These are phyloP conservation scores for Cheilosia impressa DNA, from an alignment of 2,888 invertebrate species.

Conservation along the genomic window DNA sequence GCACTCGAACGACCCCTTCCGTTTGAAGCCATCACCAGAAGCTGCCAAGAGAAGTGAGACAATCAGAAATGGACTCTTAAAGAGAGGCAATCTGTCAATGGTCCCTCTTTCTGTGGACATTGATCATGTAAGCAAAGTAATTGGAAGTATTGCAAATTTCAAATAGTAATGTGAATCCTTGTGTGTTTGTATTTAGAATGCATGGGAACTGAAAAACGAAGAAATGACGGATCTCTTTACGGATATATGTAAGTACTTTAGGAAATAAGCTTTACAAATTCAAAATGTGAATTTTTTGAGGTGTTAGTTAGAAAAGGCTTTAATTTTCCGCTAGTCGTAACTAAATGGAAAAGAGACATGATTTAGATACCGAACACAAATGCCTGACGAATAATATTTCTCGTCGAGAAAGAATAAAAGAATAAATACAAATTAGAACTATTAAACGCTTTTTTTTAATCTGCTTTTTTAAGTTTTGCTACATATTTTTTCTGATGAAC, in stretches of 20 bases:
- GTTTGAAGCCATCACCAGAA: conserved; percentile 80
- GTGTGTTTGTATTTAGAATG: conserved; percentile 84
- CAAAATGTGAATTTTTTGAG: neutral
- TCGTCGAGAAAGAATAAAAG: neutral
- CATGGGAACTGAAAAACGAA: conserved; percentile 85
- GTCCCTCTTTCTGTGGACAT: conserved; percentile 87
- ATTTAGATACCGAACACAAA: neutral
- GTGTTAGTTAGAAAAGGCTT: neutral
- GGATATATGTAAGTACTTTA: conserved; percentile 75
- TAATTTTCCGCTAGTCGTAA: neutral
- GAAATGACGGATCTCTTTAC: conserved; percentile 70
- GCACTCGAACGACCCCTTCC: conserved; percentile 78
- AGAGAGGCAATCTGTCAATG: conserved; percentile 79
- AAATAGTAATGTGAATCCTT: neutral
- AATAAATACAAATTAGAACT: conserved; percentile 10
- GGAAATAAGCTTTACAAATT: neutral
- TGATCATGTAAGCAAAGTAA: conserved; percentile 86
- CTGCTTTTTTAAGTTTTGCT: neutral
- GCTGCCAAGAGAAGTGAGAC: conserved; percentile 79
- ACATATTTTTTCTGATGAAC: too few species aligned
- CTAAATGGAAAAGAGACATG: neutral
- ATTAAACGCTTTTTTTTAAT: conserved; percentile 13
- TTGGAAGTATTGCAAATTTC: conserved; percentile 1
- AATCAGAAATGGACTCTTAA: conserved; percentile 81
- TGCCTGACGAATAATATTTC: neutral